phyloP scores from a whole-genome alignment of 2,113 vertebrate genomes.

The Menura novaehollandiae region DNA sequence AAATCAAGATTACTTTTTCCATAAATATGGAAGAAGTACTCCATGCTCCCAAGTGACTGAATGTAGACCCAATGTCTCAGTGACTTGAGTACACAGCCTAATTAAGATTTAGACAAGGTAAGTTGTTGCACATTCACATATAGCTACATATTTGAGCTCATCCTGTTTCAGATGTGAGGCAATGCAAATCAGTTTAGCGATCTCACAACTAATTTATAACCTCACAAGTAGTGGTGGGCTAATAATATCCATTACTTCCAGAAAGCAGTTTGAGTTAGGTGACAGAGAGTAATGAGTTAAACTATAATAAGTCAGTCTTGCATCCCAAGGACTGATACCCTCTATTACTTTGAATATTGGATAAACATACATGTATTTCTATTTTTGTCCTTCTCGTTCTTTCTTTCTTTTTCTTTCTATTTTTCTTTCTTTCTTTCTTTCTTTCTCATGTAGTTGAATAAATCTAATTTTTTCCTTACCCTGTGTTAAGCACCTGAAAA shows the following conservation, averaged over 20 bases:
- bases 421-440: not conserved
- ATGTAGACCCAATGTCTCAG: not conserved
- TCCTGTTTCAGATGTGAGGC: not conserved
- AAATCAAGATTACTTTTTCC: not conserved
- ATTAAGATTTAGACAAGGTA: not conserved
- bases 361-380: not conserved
- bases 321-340: not conserved
- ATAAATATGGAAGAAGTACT: not conserved
- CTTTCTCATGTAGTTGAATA: not conserved
- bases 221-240: not conserved
- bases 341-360: not conserved
- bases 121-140: not conserved
- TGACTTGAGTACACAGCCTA: not conserved
- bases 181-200: not conserved
- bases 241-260: not conserved
- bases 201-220: not conserved
- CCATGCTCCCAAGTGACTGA: not conserved
- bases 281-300: not conserved
- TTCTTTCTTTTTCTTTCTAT: not conserved
- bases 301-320: not conserved
- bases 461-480: not conserved
- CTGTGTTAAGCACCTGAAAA: not conserved
- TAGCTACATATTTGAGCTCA: not conserved
- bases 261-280: not conserved
- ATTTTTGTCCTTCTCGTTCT: not conserved